Evolutionary conservation across 1,140 invertebrate species (phyloP).

Genomic region (Lasaia peninsularis): DNA sequence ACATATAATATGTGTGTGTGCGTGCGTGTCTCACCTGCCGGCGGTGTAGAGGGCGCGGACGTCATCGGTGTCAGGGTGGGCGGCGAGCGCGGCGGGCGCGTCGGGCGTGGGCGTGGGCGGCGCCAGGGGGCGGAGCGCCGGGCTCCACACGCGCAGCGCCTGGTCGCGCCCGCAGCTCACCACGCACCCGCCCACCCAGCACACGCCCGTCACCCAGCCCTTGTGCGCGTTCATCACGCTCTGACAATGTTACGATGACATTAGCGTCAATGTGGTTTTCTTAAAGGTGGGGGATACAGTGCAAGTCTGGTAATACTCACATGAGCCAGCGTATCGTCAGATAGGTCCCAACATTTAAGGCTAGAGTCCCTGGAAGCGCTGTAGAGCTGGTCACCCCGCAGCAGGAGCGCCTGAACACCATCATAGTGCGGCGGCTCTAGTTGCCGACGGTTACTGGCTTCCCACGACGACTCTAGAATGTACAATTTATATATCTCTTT

Average conservation of each 20-base stretch:
- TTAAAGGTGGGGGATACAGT: too few relatives aligned
- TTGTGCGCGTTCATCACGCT: constrained; percentile 92
- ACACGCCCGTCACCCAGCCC: constrained; percentile 91
- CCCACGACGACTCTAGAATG: too few relatives aligned
- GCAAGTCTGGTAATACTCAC: constrained; percentile 55
- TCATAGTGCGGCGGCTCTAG: constrained; percentile 94
- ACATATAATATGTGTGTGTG: constrained; percentile 14
- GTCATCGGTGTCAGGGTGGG: constrained; percentile 20
- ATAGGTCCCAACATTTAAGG: constrained; percentile 92
- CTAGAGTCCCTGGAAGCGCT: constrained; percentile 92
- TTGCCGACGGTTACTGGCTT: constrained; percentile 79
- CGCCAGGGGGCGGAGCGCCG: constrained; percentile 75
- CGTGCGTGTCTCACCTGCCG: constrained; percentile 39
- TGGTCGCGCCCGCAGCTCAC: constrained; percentile 89
- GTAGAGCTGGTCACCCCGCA: constrained; percentile 84
- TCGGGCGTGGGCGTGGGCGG: constrained; percentile 39
- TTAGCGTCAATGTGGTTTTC: not conserved
- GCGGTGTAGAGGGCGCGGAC: constrained; percentile 41
- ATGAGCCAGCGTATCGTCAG: constrained; percentile 82
- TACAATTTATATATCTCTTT: too few relatives aligned
- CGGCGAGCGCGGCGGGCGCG: constrained; percentile 39
- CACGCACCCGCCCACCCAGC: constrained; percentile 82
- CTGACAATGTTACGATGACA: constrained; percentile 55
- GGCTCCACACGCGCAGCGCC: constrained; percentile 75
- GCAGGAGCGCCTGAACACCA: constrained; percentile 89